These are phyloP conservation scores for Drosophila prostipennis DNA, from an alignment of 2,888 invertebrate species.

Conservation along the genomic window DNA sequence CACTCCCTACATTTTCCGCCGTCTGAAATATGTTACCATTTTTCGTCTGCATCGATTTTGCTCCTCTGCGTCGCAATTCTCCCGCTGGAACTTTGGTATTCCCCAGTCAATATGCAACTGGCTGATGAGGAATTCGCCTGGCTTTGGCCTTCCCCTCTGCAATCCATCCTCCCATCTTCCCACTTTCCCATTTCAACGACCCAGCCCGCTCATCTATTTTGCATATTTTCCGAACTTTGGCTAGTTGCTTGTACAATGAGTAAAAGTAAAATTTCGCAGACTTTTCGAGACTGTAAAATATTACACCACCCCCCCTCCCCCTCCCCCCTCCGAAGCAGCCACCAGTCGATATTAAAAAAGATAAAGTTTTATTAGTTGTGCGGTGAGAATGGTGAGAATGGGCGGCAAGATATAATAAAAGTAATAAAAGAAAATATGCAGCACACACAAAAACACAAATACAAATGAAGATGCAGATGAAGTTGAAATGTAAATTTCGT, in stretches of 20 bases:
- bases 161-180: no score
- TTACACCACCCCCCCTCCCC: conserved; percentile 21
- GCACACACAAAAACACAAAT: conserved; percentile 11
- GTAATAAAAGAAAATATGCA: conserved; percentile 52
- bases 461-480: conserved; percentile 47
- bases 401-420: conserved; percentile 44
- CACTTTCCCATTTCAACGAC: background rate
- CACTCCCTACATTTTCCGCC: no score
- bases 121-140: conserved; percentile 27
- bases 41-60: background rate
- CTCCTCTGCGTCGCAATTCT: conserved; percentile 3
- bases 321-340: conserved; percentile 15
- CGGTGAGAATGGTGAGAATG: conserved; percentile 14
- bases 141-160: conserved; percentile 3
- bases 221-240: conserved; percentile 64
- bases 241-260: conserved; percentile 48
- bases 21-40: background rate
- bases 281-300: conserved; percentile 51
- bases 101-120: conserved; percentile 52
- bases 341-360: conserved; percentile 63
- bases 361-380: conserved; percentile 71
- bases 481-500: conserved; percentile 46
- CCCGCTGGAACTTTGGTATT: conserved; percentile 20
- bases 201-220: conserved; percentile 44
- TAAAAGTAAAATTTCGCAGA: conserved; percentile 31